Evolutionary conservation across 2,888 invertebrate species (phyloP).

Genomic region (Xanthia icteritia): DNA sequence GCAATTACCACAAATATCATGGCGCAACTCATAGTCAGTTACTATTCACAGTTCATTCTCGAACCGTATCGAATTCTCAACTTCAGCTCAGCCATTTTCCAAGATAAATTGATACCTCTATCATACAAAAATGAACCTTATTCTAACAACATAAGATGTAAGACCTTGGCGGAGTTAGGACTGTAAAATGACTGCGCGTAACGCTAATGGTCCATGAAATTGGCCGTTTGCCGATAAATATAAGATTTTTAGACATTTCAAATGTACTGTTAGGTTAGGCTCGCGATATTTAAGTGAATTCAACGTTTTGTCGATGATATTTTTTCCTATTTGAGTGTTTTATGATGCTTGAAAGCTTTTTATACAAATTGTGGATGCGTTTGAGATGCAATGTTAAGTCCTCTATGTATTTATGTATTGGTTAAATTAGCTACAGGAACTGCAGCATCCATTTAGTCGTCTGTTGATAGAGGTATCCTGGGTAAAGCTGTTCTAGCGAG

Average conservation of each 20-base stretch:
- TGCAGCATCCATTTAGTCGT: not conserved
- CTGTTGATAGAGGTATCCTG: not conserved
- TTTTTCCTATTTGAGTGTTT: slow-evolving; percentile 16
- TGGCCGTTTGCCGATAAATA: slow-evolving; percentile 80
- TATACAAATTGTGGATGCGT: not conserved
- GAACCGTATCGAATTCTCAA: slow-evolving; percentile 70
- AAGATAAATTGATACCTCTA: slow-evolving; percentile 46
- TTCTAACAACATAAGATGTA: not conserved
- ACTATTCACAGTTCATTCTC: slow-evolving; percentile 68
- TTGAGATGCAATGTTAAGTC: not conserved
- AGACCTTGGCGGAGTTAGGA: slow-evolving; percentile 24
- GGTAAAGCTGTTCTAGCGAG: not conserved
- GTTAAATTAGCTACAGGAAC: not conserved
- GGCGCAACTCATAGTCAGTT: slow-evolving; percentile 56
- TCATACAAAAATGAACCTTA: slow-evolving; percentile 61
- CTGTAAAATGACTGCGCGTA: slow-evolving; percentile 77
- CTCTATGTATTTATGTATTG: not conserved
- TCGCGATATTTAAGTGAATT: slow-evolving; percentile 34
- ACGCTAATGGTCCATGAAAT: slow-evolving; percentile 83
- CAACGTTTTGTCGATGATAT: slow-evolving; percentile 5
- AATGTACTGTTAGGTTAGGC: slow-evolving; percentile 68
- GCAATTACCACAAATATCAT: slow-evolving; percentile 61
- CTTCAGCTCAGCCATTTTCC: slow-evolving; percentile 64
- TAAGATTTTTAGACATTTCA: slow-evolving; percentile 71
- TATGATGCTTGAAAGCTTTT: not conserved